Conservation (phyloP, 2,797 vertebrate genomes). For the Spinus pinus region DNA sequence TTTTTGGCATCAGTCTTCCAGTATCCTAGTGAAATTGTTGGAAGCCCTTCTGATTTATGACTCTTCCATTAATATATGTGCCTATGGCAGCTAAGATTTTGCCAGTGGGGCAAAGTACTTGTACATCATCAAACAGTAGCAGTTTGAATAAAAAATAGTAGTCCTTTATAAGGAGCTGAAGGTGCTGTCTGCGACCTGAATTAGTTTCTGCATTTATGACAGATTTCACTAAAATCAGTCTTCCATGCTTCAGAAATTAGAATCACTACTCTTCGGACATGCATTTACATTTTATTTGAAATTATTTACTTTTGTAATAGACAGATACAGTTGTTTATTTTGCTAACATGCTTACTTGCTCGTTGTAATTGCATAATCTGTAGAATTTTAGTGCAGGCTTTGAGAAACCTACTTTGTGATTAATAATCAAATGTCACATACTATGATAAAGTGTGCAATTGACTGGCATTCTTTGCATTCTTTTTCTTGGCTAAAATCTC, state of each 20-base stretch:
- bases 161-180: background rate
- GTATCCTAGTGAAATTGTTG: background rate
- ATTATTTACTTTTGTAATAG: background rate
- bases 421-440: background rate
- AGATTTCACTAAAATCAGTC: background rate
- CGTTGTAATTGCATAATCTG: background rate
- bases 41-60: background rate
- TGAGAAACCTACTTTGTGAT: background rate
- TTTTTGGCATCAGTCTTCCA: background rate
- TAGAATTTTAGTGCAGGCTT: background rate
- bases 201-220: background rate
- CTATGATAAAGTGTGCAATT: background rate
- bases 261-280: background rate
- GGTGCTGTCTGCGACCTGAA: background rate
- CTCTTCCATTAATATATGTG: background rate
- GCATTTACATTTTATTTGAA: background rate
- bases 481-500: conserved; percentile 21
- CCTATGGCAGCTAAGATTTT: conserved; percentile 14
- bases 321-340: background rate
- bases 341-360: background rate
- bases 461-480: background rate
- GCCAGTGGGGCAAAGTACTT: background rate
- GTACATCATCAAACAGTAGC: background rate
- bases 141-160: conserved; percentile 13
- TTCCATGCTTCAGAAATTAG: background rate